These are phyloP conservation scores for Antheraea mylitta DNA, from an alignment of 1,140 invertebrate species.

Conservation along the genomic window DNA sequence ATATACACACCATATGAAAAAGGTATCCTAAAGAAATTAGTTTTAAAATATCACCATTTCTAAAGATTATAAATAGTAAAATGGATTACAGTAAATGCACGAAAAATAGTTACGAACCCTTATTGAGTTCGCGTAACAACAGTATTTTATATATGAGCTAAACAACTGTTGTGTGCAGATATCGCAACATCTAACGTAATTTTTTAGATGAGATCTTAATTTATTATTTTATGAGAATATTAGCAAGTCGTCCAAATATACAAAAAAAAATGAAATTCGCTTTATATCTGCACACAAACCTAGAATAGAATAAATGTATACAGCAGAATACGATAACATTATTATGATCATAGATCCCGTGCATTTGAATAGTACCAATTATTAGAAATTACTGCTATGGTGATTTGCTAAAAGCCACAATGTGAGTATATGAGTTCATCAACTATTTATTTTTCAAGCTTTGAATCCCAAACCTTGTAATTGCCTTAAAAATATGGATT, in stretches of 20 bases:
- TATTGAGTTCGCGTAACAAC: slow-evolving; percentile 60
- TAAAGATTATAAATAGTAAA: slow-evolving; percentile 70
- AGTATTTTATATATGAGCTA: slow-evolving; percentile 52
- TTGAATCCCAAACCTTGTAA: no score
- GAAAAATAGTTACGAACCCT: slow-evolving; percentile 73
- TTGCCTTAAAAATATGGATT: no score
- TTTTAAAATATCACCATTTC: slow-evolving; percentile 71
- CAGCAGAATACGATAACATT: slow-evolving; percentile 22
- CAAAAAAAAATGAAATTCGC: not conserved
- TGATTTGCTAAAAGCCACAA: not conserved
- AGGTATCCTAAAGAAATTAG: slow-evolving; percentile 60
- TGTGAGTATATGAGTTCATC: no score
- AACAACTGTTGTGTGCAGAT: slow-evolving; percentile 51
- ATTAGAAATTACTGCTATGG: not conserved
- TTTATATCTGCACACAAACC: slow-evolving; percentile 42
- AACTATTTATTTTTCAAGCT: no score
- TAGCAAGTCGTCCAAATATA: not conserved
- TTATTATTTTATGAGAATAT: not conserved
- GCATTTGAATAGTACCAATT: slow-evolving; percentile 9
- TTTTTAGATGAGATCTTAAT: not conserved
- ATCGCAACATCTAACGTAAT: slow-evolving; percentile 16
- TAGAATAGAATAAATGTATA: slow-evolving; percentile 38
- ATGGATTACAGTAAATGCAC: slow-evolving; percentile 77
- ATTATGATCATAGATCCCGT: not conserved
- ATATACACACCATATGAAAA: slow-evolving; percentile 64